These are phyloP conservation scores for Channallabes apus DNA, from an alignment of 2,797 vertebrate species.

Conservation along the genomic window DNA sequence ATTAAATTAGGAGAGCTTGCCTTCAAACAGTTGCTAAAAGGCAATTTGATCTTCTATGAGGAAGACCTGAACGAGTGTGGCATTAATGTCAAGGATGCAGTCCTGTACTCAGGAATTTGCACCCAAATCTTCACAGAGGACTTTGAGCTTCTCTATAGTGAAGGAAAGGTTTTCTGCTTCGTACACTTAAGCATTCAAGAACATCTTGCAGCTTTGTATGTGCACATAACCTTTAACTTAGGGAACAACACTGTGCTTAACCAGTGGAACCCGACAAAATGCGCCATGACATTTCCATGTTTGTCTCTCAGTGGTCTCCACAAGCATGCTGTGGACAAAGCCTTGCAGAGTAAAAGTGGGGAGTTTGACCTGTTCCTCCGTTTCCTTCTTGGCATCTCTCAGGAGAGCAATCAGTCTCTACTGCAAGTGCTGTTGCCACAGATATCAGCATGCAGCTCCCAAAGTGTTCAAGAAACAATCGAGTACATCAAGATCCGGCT, in stretches of 20 bases:
- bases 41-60: slow-evolving; percentile 53
- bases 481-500: slow-evolving; percentile 51
- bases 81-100: slow-evolving; percentile 45
- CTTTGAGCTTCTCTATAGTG: background rate
- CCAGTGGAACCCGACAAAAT: slow-evolving; percentile 1
- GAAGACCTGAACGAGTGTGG: slow-evolving; percentile 45
- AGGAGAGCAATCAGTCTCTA: slow-evolving; percentile 35
- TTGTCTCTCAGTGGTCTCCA: slow-evolving; percentile 41
- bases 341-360: slow-evolving; percentile 48
- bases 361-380: slow-evolving; percentile 56
- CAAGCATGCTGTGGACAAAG: slow-evolving; percentile 48
- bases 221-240: slow-evolving; percentile 33
- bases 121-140: slow-evolving; percentile 51
- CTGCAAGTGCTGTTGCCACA: slow-evolving; percentile 30
- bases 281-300: background rate
- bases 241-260: slow-evolving; percentile 24
- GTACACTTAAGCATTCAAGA: slow-evolving; percentile 56
- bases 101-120: slow-evolving; percentile 45
- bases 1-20: slow-evolving; percentile 50
- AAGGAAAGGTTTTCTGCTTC: slow-evolving; percentile 50
- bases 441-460: background rate
- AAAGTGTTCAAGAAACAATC: slow-evolving; percentile 16
- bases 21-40: slow-evolving; percentile 49
- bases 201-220: slow-evolving; percentile 55
- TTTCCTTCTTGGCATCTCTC: slow-evolving; percentile 50